These are phyloP conservation scores for Parambassis ranga DNA, from an alignment of 2,797 vertebrate species.

Conservation along the genomic window DNA sequence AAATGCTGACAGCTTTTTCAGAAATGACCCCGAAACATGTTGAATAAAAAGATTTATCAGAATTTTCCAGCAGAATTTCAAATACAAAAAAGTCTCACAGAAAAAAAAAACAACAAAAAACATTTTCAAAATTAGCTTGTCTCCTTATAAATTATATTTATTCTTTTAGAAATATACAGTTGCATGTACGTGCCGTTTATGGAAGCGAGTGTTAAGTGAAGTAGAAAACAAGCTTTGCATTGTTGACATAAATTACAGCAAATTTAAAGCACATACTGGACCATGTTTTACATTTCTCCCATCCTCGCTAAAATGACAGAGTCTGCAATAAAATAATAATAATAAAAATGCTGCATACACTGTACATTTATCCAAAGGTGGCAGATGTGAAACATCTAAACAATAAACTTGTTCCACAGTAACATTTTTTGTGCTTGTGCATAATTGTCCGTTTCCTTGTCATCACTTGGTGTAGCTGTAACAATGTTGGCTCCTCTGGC, in stretches of 20 bases:
- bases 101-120: no score
- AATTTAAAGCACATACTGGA: constrained; percentile 46
- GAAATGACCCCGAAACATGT: constrained; percentile 31
- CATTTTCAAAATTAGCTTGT: constrained; percentile 55
- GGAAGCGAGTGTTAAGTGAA: constrained; percentile 10
- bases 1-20: not conserved
- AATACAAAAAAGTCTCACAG: constrained; percentile 72
- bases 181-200: constrained; percentile 34
- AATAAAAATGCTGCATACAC: not conserved
- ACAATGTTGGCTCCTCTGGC: constrained; percentile 15
- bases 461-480: constrained; percentile 14
- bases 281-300: constrained; percentile 4
- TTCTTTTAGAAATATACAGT: constrained; percentile 59
- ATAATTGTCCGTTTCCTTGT: not conserved
- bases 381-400: constrained; percentile 1
- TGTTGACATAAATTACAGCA: constrained; percentile 65
- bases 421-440: constrained; percentile 22
- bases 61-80: constrained; percentile 55
- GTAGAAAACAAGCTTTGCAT: constrained; percentile 17
- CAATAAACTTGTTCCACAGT: not conserved
- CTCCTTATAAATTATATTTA: constrained; percentile 79
- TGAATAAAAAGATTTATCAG: constrained; percentile 66
- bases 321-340: not conserved
- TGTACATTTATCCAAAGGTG: not conserved
- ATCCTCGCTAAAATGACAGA: constrained; percentile 5